Evolutionary conservation across 2,113 vertebrate genomes (phyloP).

Genomic region (Atrichornis clamosus): DNA sequence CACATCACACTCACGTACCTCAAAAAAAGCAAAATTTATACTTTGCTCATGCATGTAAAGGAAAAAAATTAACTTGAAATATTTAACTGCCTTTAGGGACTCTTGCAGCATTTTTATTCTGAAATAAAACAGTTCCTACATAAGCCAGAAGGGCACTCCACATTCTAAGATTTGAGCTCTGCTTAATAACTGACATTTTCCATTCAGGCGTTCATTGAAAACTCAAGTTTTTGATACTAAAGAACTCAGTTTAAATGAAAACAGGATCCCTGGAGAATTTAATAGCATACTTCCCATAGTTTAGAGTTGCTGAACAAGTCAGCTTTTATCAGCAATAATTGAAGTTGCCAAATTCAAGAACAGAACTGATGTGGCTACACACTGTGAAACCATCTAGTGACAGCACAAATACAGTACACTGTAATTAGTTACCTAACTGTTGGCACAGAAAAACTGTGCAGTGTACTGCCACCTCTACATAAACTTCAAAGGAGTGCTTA

Average conservation of each 20-base stretch:
- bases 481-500: background rate
- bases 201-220: background rate
- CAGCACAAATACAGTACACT: constrained; percentile 15
- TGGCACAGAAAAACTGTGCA: background rate
- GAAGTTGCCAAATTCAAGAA: constrained; percentile 59
- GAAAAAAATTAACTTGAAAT: background rate
- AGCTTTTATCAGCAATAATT: constrained; percentile 56
- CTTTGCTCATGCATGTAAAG: background rate
- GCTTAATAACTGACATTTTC: constrained; percentile 2
- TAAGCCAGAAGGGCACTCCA: background rate
- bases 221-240: background rate
- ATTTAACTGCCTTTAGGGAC: background rate
- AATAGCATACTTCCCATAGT: constrained; percentile 35
- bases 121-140: background rate
- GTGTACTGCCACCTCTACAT: background rate
- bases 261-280: constrained; percentile 35
- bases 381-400: constrained; percentile 37
- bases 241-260: constrained; percentile 36
- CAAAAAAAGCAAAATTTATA: background rate
- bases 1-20: background rate
- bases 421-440: constrained; percentile 34
- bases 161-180: background rate
- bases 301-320: constrained; percentile 34
- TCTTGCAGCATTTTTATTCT: background rate
- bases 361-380: constrained; percentile 40